Conservation (phyloP, 2,113 vertebrate species). For the Ciconia stormi region DNA sequence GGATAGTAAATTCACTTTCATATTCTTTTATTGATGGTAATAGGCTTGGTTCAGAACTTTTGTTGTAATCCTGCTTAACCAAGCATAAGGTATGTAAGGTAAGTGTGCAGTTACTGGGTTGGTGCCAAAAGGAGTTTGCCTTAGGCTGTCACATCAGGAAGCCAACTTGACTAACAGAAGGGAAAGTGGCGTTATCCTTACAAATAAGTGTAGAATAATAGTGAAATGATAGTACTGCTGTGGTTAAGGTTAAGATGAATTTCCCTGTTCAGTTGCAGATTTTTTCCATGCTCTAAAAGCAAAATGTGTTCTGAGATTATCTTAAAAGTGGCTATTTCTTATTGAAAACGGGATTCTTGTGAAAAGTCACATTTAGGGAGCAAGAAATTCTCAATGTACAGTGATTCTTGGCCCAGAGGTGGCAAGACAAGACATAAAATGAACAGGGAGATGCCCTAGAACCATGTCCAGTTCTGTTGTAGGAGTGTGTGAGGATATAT, state of each 20-base stretch:
- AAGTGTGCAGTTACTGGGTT: not conserved
- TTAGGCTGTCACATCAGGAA: not conserved
- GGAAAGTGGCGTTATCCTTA: not conserved
- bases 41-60: not conserved
- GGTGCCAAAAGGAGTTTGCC: not conserved
- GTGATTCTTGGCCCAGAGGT: not conserved
- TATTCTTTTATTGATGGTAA: not conserved
- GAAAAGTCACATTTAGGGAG: not conserved
- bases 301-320: not conserved
- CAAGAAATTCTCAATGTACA: fast-evolving
- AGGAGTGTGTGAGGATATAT: not conserved
- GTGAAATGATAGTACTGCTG: not conserved
- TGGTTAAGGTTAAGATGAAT: not conserved
- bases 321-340: not conserved
- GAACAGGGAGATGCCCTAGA: fast-evolving
- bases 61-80: not conserved
- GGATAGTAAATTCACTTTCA: not conserved
- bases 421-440: not conserved
- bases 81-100: not conserved
- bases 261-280: not conserved
- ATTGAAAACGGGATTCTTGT: not conserved
- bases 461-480: not conserved
- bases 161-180: not conserved
- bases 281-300: not conserved
- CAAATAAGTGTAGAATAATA: not conserved